Evolutionary conservation across 2,113 vertebrate species (phyloP), one percentile per base, ranked within the genome.

Genomic region (Oncorhynchus clarkii): DNA sequence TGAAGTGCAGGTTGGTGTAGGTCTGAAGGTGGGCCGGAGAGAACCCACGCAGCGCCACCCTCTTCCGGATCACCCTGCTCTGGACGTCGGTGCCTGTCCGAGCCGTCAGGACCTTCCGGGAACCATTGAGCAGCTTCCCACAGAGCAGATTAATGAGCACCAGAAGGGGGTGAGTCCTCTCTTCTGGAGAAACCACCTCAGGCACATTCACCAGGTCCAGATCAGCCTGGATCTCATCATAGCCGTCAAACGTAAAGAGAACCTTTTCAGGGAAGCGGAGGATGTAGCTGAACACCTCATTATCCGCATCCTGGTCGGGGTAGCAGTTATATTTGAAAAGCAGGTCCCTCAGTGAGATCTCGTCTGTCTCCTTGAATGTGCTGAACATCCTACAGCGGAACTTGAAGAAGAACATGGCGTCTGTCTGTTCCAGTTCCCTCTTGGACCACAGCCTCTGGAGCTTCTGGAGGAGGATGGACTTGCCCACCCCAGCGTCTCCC

Each of bases 191-290:
- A 62, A 93, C 95, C 70, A 93, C 86, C 78, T 98, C 96, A 0
- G 95, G 95, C 34, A 89, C 70, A 0, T 91, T 85, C 39, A 85
- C 93, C 75, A 94, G 81, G 85, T 97, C 95, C 18, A 95, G 92
- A 72, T 83, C 90, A 2, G 92, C 93, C 83, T 95, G 93, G 74
- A 99, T 94, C 90, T 99, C 97, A 80, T 99, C 97, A 0, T 95
- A 95, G 76, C 97, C 97, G 18, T 99, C 97, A 73, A 99, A 98
- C 0, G 97, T 97, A 80, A 99, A 97, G 65, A 99, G 70, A 31
- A 94, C 93, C 0, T 92, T 92, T 16, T 94, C 93, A 0, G 97
- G 96, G 77, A 96, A 97, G 14, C 93, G 95, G 48, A 96, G 81
- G 71, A 99, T 96, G 83, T 96, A 95, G 12, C 88, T 78, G 73